Evolutionary conservation across 2,113 vertebrate species (phyloP), one percentile per base, ranked within the genome.

Genomic region (Potamarius usumacintae): DNA sequence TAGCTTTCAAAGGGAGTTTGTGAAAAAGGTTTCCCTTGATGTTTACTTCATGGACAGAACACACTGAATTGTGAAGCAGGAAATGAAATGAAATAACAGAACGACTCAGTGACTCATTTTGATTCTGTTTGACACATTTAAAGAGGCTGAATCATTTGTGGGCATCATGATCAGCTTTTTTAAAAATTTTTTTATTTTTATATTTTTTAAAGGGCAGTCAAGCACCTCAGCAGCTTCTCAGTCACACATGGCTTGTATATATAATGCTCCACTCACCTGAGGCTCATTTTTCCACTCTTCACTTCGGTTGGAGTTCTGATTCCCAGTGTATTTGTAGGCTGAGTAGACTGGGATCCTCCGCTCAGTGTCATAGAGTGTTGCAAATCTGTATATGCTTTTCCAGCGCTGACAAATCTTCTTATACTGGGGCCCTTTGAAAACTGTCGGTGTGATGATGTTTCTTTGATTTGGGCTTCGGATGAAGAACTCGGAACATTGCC

Each of bases 281-380:
- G 84, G 84, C 63, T 85, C 84, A 48, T 62, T 77, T 42, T 77
- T 85, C 84, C 57, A 85, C 2, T 20, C 4, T 14, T 30, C 5
- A 7, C 34, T 34, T 34, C 1, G 1, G 0, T 1, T 0, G 0
- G 1, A 1, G 12, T 14, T 5, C 7, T 34, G 0, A 17, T 0
- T 1, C 14, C 27, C 67, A 7, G 14, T 17, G 82, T 27, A 52
- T 6, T 22, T 83, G 50, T 83, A 83, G 7, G 82, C 82, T 4
- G 82, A 83, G 25, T 69, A 83, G 8, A 69, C 63, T 1, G 82
- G 82, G 82, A 83, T 83, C 62, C 62, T 63, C 10, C 6, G 0
- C 20, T 65, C 5, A 1, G 22, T 67, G 62, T 83, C 62, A 67
- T 83, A 83, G 4, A 83, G 82, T 10, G 62, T 83, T 4, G 60